Evolutionary conservation across 2,113 vertebrate genomes (phyloP).

Genomic region (Tupaia chinensis): DNA sequence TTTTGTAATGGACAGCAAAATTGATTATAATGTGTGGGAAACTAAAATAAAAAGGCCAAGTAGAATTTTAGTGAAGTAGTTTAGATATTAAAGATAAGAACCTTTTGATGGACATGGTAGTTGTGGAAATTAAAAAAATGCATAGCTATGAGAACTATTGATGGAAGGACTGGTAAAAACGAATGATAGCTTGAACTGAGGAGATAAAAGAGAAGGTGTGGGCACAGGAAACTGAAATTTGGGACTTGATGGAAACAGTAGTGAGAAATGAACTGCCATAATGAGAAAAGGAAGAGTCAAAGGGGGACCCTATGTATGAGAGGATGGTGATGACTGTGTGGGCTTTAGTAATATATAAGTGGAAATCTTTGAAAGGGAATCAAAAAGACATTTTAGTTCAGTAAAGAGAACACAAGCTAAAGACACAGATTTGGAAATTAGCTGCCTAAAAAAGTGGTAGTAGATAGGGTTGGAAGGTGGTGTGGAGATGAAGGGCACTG

Average conservation of each 20-base stretch:
- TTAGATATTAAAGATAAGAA: neutral
- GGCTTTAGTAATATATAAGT: neutral
- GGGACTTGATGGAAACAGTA: neutral
- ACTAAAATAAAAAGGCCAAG: constrained; percentile 1
- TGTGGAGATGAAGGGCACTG: too few relatives aligned
- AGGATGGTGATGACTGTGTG: neutral
- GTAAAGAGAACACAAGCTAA: neutral
- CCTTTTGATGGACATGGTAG: neutral
- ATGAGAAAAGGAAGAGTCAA: constrained; percentile 21
- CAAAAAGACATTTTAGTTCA: neutral
- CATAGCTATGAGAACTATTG: neutral
- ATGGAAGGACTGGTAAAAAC: neutral
- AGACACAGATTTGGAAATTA: neutral
- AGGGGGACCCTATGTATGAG: neutral
- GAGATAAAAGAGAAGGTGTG: neutral
- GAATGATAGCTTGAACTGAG: neutral
- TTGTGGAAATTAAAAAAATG: neutral
- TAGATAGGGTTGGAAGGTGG: neutral
- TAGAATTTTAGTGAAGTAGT: neutral
- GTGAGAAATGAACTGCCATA: neutral
- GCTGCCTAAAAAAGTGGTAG: neutral
- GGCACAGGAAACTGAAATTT: neutral
- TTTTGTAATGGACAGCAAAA: constrained; percentile 18
- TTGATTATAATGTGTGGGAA: neutral
- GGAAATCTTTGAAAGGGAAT: neutral